Evolutionary conservation across 2,113 vertebrate genomes (phyloP).

Genomic region (Fukomys damarensis): DNA sequence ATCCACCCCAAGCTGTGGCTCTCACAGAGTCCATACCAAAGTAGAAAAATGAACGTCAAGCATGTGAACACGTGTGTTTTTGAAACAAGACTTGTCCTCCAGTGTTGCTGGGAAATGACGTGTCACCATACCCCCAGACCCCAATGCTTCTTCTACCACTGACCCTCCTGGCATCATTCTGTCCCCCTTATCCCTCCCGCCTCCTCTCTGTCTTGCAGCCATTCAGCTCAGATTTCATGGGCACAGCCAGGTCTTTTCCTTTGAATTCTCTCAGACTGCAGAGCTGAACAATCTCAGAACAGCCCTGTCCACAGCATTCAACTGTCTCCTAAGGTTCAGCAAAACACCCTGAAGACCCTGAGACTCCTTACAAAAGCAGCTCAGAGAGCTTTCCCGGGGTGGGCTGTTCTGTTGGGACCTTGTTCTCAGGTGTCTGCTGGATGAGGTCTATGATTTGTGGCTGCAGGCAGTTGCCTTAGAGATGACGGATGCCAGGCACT

Average conservation of each 20-base stretch:
- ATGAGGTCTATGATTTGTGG: background rate
- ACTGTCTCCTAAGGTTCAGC: background rate
- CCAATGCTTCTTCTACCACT: background rate
- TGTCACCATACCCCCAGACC: background rate
- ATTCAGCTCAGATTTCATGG: background rate
- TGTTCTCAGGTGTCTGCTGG: background rate
- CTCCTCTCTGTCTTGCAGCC: background rate
- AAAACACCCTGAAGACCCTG: background rate
- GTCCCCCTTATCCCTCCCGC: no score
- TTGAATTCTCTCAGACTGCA: background rate
- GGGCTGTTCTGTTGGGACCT: background rate
- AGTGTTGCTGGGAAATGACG: background rate
- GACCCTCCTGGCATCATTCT: background rate
- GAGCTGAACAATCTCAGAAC: background rate
- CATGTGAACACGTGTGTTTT: background rate
- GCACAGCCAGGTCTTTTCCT: background rate
- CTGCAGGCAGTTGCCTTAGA: background rate
- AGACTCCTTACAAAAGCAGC: background rate
- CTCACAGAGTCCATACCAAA: background rate
- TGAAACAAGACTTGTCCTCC: background rate
- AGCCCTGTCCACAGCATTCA: background rate
- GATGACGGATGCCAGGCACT: no score
- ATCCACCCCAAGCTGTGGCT: background rate
- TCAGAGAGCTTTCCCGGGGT: background rate
- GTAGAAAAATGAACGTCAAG: background rate